Evolutionary conservation across 2,888 invertebrate species (phyloP).

Genomic region (Amiota mariae): DNA sequence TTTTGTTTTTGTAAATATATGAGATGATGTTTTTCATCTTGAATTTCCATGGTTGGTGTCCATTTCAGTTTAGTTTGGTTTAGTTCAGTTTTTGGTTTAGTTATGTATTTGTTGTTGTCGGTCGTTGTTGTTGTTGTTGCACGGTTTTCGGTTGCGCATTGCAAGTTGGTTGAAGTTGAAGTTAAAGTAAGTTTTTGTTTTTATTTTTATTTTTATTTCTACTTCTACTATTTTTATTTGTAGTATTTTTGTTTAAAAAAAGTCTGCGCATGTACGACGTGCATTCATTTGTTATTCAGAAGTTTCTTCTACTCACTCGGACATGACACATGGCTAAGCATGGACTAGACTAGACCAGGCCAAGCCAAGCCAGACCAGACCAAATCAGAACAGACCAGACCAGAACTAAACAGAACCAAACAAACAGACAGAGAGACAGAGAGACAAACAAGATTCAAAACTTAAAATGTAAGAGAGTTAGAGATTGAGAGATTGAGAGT

Average conservation of each 20-base stretch:
- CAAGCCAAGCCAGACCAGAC: no score
- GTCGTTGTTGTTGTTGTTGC: not conserved
- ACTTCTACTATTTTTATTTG: slow-evolving; percentile 22
- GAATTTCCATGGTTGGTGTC: not conserved
- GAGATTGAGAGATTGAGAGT: not conserved
- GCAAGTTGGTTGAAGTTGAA: not conserved
- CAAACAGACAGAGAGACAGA: not conserved
- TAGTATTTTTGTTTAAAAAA: slow-evolving; percentile 4
- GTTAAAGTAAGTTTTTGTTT: not conserved
- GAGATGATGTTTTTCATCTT: not conserved
- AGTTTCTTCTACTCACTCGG: slow-evolving; percentile 52
- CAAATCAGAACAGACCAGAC: no score
- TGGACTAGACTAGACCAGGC: not conserved
- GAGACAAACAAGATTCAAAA: not conserved
- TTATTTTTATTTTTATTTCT: not conserved
- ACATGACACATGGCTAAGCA: slow-evolving; percentile 5
- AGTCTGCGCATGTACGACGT: slow-evolving; percentile 28
- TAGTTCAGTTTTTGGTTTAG: not conserved
- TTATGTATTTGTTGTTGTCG: not conserved
- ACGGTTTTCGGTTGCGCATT: not conserved
- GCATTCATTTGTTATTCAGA: slow-evolving; percentile 67
- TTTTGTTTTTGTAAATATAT: no score
- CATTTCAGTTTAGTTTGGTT: slow-evolving; percentile 3
- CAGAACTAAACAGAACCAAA: not conserved
- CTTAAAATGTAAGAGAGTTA: not conserved